Percentiles rank a stretch among this genome's conserved stretches.
These are phyloP conservation scores for Podiceps cristatus DNA, from an alignment of 2,113 vertebrate genomes.

Conservation along the genomic window DNA sequence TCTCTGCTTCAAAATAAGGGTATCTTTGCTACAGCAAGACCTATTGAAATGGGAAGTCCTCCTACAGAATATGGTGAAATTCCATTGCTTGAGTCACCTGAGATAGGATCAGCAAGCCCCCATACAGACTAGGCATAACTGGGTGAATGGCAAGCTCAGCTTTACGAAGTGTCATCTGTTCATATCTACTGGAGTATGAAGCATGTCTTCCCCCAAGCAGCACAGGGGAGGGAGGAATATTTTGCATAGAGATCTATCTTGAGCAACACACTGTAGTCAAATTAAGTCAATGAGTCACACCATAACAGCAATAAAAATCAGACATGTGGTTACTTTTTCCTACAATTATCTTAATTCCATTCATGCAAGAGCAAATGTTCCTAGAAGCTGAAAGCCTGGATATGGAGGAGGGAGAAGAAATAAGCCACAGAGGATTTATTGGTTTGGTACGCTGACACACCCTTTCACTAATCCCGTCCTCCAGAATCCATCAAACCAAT, in stretches of 20 bases:
- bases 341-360: not conserved
- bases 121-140: accelerated
- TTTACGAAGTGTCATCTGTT: not conserved
- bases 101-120: not conserved
- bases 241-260: not conserved
- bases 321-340: not conserved
- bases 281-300: conserved; percentile 49
- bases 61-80: not conserved
- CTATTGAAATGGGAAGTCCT: not conserved
- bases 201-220: not conserved
- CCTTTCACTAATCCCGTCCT: not conserved
- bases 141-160: not conserved
- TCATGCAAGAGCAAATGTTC: conserved; percentile 25
- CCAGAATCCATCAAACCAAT: not conserved
- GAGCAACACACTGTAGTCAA: not conserved
- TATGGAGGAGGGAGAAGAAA: not conserved
- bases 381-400: not conserved
- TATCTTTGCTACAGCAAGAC: not conserved
- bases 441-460: not conserved
- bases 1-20: not conserved
- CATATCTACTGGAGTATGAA: not conserved
- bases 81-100: not conserved
- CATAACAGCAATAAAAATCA: not conserved
- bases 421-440: not conserved
- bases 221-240: not conserved